Base-by-base conservation (phyloP, 2,888 invertebrate genomes). In the Dryocosmus kuriphilus region DNA sequence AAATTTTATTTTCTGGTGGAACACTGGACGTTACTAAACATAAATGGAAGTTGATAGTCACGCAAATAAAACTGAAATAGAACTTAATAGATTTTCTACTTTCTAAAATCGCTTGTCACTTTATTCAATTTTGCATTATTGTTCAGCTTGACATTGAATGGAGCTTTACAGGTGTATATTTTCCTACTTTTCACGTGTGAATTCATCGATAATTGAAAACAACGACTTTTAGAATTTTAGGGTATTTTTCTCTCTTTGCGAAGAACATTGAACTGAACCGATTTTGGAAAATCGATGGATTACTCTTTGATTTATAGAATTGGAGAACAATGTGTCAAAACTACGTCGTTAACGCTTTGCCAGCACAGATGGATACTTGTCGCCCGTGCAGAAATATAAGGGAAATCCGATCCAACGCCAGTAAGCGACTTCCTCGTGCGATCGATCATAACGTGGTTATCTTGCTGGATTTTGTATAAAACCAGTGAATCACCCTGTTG, bases 271-370 rank as follows among this genome's bases (percentile, higher is more conserved):
- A 46, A 67, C 11, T 5, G n/a, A 9, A 11, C 4, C 11, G 30
- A 71, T 71, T 71, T 71, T 71, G 30, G 30, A 71, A 71, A 30
- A 71, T 51, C 51, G 30, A 27, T 51, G 30, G 30, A 71, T 71
- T 71, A 5, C 46, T 30, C 51, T 11, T 30, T 32, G 30, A 71
- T 71, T 71, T 51, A 71, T 71, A 46, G 51, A 30, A 71, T 51
- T 19, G 30, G n/a, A 51, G 51, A 71, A 71, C 71, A 71, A 71
- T 71, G 27, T 11, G 30, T 71, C 71, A 71, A 71, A 71, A 11
- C 51, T n/a, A 51, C 71, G 51, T 71, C 71, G 51, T 71, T 71
- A 71, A 71, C 51, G 71, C 51, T 51, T 51, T 71, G 71, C 71
- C 27, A 71, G 51, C 71, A 46, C 71, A 51, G 19, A 30, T 51